These are phyloP conservation scores for Temnothorax curvispinosus DNA, from an alignment of 1,140 invertebrate species.

Conservation along the genomic window DNA sequence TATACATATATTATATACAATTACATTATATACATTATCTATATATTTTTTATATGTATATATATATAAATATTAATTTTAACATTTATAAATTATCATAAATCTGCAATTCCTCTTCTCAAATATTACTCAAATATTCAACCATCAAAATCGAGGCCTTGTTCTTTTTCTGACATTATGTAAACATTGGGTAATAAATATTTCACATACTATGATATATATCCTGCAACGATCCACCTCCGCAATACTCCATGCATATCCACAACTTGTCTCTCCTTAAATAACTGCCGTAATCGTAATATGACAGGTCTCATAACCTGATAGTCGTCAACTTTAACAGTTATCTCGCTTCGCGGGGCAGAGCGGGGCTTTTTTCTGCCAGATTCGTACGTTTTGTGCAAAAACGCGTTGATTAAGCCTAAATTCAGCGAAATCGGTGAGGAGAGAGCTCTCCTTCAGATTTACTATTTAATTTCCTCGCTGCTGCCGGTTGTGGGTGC, in stretches of 20 bases:
- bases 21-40: background rate
- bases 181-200: constrained; percentile 11
- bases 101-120: background rate
- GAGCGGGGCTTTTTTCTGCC: too few relatives aligned
- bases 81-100: background rate
- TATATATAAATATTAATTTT: background rate
- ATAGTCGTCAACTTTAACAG: too few relatives aligned
- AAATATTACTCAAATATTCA: background rate
- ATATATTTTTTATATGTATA: background rate
- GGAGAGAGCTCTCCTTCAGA: too few relatives aligned
- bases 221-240: constrained; percentile 98
- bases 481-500: background rate
- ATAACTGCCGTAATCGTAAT: constrained; percentile 99
- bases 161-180: background rate
- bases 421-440: too few relatives aligned
- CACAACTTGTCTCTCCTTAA: constrained; percentile 97
- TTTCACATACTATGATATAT: constrained; percentile 94
- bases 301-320: too few relatives aligned
- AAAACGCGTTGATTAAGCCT: too few relatives aligned
- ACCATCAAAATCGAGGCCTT: background rate
- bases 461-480: too few relatives aligned
- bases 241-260: constrained; percentile 99
- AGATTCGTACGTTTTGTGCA: too few relatives aligned
- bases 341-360: too few relatives aligned
- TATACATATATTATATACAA: background rate